Conservation (phyloP, 2,797 vertebrate genomes). For the Mormyrops attenuatus region DNA sequence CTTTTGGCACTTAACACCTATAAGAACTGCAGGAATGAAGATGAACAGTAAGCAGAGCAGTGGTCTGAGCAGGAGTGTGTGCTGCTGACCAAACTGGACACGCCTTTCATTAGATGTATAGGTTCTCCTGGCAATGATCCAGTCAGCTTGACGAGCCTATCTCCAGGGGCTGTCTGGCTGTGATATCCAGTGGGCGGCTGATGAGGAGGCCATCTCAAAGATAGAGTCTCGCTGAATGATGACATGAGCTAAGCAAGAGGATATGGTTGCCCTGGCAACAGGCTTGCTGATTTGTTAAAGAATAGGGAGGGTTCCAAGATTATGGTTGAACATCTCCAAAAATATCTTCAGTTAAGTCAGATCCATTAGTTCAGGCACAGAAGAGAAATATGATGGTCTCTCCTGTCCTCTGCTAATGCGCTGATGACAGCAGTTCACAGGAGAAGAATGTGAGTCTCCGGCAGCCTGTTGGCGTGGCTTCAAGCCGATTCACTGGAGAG, state of each 20-base stretch:
- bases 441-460: background rate
- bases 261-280: conserved; percentile 66
- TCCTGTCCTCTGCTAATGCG: background rate
- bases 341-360: conserved; percentile 18
- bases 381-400: conserved; percentile 30
- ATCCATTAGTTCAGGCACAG: conserved; percentile 19
- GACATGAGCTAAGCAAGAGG: conserved; percentile 27
- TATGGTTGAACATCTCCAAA: conserved; percentile 2
- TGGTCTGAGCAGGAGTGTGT: background rate
- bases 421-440: background rate
- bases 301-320: conserved; percentile 6
- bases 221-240: conserved; percentile 38
- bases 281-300: conserved; percentile 42
- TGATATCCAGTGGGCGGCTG: conserved; percentile 45
- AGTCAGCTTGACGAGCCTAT: conserved; percentile 39
- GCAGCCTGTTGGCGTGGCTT: background rate
- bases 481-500: background rate
- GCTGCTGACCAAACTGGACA: background rate
- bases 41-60: background rate
- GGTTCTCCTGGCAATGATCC: conserved; percentile 37
- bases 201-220: conserved; percentile 61
- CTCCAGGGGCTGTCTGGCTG: conserved; percentile 36
- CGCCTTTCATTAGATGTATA: background rate
- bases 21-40: background rate
- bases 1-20: background rate